phyloP scores from a whole-genome alignment of 2,888 invertebrate species.

The Minunthozetes semirufus region DNA sequence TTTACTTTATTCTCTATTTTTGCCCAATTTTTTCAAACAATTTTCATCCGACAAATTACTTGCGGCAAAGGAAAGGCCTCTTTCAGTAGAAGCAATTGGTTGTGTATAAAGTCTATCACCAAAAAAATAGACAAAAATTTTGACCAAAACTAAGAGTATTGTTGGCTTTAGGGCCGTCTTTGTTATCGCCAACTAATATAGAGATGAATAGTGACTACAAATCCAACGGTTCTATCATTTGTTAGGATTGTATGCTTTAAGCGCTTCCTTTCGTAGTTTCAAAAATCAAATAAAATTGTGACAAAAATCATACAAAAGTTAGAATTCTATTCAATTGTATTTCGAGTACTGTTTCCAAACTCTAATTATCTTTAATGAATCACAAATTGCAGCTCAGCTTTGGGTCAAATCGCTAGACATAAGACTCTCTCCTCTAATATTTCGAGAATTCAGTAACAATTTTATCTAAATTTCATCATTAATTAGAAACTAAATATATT shows the following conservation, averaged over 20 bases:
- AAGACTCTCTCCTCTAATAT: no score
- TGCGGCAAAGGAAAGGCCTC: not conserved
- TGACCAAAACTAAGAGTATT: slow-evolving; percentile 1
- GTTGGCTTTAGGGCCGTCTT: not conserved
- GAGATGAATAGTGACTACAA: not conserved
- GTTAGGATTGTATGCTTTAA: not conserved
- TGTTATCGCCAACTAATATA: not conserved
- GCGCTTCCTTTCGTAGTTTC: not conserved
- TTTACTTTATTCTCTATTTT: not conserved
- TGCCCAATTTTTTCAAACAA: not conserved
- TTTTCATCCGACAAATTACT: not conserved
- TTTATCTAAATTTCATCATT: no score
- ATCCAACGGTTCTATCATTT: not conserved
- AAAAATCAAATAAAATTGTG: slow-evolving; percentile 12
- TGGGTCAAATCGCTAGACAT: no score
- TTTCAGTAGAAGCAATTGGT: not conserved
- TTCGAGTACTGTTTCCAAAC: no score
- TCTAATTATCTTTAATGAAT: no score
- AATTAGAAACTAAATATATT: no score
- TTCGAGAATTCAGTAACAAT: no score
- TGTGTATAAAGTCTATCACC: no score
- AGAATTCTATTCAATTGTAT: not conserved
- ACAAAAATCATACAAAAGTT: not conserved
- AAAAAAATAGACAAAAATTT: not conserved
- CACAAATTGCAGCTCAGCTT: no score